Evolutionary conservation across 2,888 invertebrate genomes (phyloP), one percentile per base, ranked within the genome.

Genomic region (Pelosia muscerda): DNA sequence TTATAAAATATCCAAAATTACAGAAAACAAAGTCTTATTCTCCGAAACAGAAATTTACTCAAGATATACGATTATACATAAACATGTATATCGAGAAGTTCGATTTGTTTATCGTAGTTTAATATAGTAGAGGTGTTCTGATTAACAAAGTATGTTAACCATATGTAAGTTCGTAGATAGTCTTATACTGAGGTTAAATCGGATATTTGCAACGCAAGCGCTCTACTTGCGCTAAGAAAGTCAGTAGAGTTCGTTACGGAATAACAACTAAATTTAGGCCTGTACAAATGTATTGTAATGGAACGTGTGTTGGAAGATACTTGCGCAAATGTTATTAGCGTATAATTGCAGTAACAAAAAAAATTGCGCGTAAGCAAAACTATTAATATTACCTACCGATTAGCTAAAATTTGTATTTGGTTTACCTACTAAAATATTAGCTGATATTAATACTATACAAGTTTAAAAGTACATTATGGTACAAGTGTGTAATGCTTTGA

Each of bases 181-280:
- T 23, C 19, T 38, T 25, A 42, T 54, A 63, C 6, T 4, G 63
- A 56, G 25, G 25, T n/a, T 38, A 38, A n/a, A 8, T 64, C 22
- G 42, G 13, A 57, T 57, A 64, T 57, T 57, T 42, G 57, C 22
- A 64, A 57, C 57, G 64, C 22, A 57, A 25, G 38, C 63, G 1
- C 38, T 56, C 56, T 49, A 64, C 38, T 63, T 63, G 22, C 23
- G 38, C 31, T 55, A 63, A 19, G 63, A 25, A 23, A 63, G 9
- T 49, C 19, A n/a, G 55, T 15, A 23, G 49, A n/a, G 26, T 19
- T 2, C 28, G 13, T n/a, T 26, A 57, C n/a, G n/a, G 2, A 28
- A 28, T 57, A 58, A n/a, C 15, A 15, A 55, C 25, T n/a, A n/a
- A n/a, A n/a, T n/a, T n/a, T n/a, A n/a, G n/a, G n/a, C n/a, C n/a